Percentiles rank a stretch among this genome's conserved stretches.
phyloP scores from a whole-genome alignment of 2,888 invertebrate species.

The Pristionchus mayeri region DNA sequence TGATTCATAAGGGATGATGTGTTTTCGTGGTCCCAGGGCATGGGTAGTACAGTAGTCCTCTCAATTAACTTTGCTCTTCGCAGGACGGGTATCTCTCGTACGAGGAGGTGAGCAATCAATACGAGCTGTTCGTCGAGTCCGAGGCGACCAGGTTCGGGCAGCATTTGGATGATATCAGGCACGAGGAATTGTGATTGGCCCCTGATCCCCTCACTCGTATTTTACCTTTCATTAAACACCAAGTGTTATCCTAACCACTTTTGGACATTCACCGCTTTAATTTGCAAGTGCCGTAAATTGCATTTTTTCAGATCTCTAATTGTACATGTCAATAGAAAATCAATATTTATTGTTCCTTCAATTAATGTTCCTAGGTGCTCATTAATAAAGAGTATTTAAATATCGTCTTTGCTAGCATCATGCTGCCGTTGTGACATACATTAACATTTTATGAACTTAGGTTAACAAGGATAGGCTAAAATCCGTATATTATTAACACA shows the following conservation, averaged over 20 bases:
- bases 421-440: too few relatives aligned
- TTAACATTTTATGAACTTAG: too few relatives aligned
- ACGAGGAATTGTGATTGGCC: constrained; percentile 67
- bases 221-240: neutral
- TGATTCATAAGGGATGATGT: too few relatives aligned
- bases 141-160: constrained; percentile 92
- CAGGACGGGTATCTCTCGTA: constrained; percentile 85
- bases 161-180: constrained; percentile 86
- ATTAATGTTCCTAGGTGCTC: neutral
- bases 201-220: too few relatives aligned
- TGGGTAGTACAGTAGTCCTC: neutral
- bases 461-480: too few relatives aligned
- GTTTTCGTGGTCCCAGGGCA: too few relatives aligned
- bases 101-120: constrained; percentile 87
- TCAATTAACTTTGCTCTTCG: neutral
- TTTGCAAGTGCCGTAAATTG: neutral
- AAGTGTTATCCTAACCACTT: constrained; percentile 35
- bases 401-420: too few relatives aligned
- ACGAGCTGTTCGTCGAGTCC: constrained; percentile 92
- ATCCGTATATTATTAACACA: too few relatives aligned
- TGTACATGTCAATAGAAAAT: constrained; percentile 10
- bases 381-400: too few relatives aligned
- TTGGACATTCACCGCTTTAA: neutral
- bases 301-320: constrained; percentile 36
- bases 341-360: neutral